A percentile compares a stretch with the other conserved stretches of the same genome.
Evolutionary conservation across 1,140 invertebrate species (phyloP).

Genomic region (Nasonia giraulti): DNA sequence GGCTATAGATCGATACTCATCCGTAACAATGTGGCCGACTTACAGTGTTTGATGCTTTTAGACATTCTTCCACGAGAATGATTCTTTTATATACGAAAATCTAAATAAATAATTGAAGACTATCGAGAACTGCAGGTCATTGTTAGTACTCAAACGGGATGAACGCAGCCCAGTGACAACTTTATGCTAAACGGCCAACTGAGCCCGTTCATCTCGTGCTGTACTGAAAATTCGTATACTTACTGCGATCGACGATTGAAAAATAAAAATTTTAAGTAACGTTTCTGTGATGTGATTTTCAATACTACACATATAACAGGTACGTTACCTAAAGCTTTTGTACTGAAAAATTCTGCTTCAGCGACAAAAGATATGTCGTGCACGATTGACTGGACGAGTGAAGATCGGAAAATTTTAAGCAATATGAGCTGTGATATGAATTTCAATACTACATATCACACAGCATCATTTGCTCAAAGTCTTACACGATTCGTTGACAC

Average conservation of each 20-base stretch:
- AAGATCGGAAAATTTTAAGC: too few relatives aligned
- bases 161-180: slow-evolving; percentile 32
- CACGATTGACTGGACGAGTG: too few relatives aligned
- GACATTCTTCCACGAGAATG: too few relatives aligned
- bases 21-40: too few relatives aligned
- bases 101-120: neutral
- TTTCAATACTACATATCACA: too few relatives aligned
- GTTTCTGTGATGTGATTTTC: neutral
- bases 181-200: neutral
- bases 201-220: slow-evolving; percentile 15
- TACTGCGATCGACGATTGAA: neutral
- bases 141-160: slow-evolving; percentile 19
- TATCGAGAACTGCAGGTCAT: neutral
- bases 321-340: neutral
- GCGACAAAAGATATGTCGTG: too few relatives aligned
- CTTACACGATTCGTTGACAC: too few relatives aligned
- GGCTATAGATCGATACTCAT: too few relatives aligned
- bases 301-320: neutral
- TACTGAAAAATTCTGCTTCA: too few relatives aligned
- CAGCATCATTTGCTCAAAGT: too few relatives aligned
- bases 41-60: too few relatives aligned
- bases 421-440: too few relatives aligned
- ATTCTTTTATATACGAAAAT: neutral
- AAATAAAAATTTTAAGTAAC: neutral
- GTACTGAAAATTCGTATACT: neutral